phyloP scores from a whole-genome alignment of 1,140 invertebrate genomes.

The Doryteuthis pealeii region DNA sequence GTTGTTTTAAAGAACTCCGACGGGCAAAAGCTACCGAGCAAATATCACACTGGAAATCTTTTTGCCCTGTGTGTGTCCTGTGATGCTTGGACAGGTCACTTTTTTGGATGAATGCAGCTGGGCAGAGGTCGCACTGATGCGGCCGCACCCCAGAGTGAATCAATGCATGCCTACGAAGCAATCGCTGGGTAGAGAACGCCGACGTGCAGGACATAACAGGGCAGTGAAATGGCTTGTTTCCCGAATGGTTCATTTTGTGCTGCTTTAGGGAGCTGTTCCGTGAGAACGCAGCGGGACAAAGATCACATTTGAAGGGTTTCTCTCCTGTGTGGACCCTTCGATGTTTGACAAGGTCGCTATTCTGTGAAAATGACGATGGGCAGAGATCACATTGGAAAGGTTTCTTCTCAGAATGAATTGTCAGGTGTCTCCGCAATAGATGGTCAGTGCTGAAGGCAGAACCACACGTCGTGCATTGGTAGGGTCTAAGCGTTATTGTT shows the following conservation, averaged over 20 bases:
- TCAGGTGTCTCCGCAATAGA: conserved; percentile 26
- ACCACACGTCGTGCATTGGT: background rate
- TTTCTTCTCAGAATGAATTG: conserved; percentile 24
- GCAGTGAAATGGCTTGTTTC: conserved; percentile 16
- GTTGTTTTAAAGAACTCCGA: background rate
- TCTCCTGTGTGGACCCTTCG: conserved; percentile 24
- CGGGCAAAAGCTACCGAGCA: background rate
- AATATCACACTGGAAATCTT: background rate
- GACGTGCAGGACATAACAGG: conserved; percentile 12
- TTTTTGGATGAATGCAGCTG: background rate
- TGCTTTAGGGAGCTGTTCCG: conserved; percentile 11
- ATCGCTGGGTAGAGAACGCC: background rate
- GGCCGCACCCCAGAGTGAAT: background rate
- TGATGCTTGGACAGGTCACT: background rate
- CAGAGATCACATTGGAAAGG: background rate
- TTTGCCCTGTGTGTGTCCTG: conserved; percentile 5
- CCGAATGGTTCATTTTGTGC: conserved; percentile 6
- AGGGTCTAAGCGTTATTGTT: background rate
- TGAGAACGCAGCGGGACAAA: conserved; percentile 20
- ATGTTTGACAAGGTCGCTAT: conserved; percentile 13
- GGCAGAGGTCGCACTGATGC: background rate
- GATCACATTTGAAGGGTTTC: conserved; percentile 18
- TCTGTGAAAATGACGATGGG: conserved; percentile 1
- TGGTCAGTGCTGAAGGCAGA: background rate
- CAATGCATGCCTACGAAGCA: background rate